Evolutionary conservation across 2,113 vertebrate genomes (phyloP).

Genomic region (Rhinogobius similis): DNA sequence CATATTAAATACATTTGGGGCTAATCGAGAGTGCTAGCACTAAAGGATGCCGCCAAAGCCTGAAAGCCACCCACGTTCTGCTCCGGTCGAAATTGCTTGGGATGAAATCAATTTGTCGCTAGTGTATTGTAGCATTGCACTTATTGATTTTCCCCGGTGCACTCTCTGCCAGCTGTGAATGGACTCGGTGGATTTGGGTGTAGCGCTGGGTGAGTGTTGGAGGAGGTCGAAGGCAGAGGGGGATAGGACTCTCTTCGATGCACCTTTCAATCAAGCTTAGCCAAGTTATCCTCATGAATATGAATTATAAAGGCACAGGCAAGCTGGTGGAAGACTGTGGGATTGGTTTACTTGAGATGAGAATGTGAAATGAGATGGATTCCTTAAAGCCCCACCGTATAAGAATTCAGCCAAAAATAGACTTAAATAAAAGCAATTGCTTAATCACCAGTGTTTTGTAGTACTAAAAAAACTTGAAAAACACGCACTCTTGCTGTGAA

Average conservation of each 20-base stretch:
- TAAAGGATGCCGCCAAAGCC: constrained; percentile 43
- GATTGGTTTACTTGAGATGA: constrained; percentile 34
- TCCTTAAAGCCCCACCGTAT: too few species aligned
- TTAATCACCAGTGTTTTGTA: too few species aligned
- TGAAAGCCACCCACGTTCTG: constrained; percentile 52
- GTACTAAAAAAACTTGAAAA: too few species aligned
- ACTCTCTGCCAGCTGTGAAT: constrained; percentile 55
- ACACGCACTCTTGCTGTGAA: too few species aligned
- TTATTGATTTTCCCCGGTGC: constrained; percentile 73
- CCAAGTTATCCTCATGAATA: constrained; percentile 76
- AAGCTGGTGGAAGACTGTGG: constrained; percentile 46
- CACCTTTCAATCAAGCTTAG: constrained; percentile 79
- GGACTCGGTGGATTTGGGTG: constrained; percentile 59
- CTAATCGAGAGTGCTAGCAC: constrained; percentile 55
- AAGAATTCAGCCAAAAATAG: too few species aligned
- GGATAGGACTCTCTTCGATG: constrained; percentile 72
- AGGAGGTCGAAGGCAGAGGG: constrained; percentile 52
- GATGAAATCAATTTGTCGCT: constrained; percentile 76
- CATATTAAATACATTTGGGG: constrained; percentile 64
- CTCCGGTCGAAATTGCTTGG: constrained; percentile 64
- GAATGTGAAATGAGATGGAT: constrained; percentile 40
- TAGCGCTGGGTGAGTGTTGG: constrained; percentile 46
- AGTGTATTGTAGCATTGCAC: constrained; percentile 74
- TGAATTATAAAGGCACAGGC: constrained; percentile 61
- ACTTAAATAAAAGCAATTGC: too few species aligned